Evolutionary conservation across 1,140 invertebrate genomes (phyloP).

Genomic region (Drosophila asahinai): DNA sequence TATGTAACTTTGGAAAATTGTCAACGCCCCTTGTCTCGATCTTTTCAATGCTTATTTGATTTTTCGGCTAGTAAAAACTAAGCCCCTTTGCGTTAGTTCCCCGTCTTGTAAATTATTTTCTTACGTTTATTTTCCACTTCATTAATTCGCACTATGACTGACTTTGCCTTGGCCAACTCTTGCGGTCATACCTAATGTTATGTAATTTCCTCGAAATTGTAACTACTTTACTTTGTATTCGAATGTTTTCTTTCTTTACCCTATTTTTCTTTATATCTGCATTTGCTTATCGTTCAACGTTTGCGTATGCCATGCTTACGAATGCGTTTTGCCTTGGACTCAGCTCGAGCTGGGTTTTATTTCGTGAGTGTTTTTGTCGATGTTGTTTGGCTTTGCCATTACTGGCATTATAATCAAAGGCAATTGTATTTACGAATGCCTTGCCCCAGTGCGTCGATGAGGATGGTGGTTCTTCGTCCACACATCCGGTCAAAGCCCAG

Average conservation of each 20-base stretch:
- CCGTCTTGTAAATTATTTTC: conserved; percentile 52
- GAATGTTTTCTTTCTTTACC: conserved; percentile 46
- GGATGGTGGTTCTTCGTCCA: conserved; percentile 8
- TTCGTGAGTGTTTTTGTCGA: conserved; percentile 31
- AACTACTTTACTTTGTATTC: conserved; percentile 64
- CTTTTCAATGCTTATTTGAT: conserved; percentile 64
- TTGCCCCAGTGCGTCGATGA: conserved; percentile 23
- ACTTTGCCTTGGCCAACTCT: conserved; percentile 42
- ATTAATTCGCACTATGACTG: conserved; percentile 71
- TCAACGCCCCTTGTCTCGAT: conserved; percentile 39
- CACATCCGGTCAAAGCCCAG: not conserved
- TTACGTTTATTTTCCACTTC: conserved; percentile 81
- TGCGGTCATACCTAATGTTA: conserved; percentile 51
- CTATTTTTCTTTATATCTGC: conserved; percentile 42
- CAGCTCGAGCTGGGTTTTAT: conserved; percentile 31
- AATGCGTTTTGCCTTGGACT: conserved; percentile 55
- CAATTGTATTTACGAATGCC: conserved; percentile 54
- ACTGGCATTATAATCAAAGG: conserved; percentile 77
- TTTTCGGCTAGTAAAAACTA: conserved; percentile 52
- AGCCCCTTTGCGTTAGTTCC: conserved; percentile 1
- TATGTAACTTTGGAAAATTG: conserved; percentile 71
- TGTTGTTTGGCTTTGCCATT: conserved; percentile 70
- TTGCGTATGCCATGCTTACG: conserved; percentile 42
- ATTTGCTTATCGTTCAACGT: conserved; percentile 54
- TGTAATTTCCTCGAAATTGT: conserved; percentile 76